phyloP scores from a whole-genome alignment of 2,888 invertebrate species.

The Pyrrhosoma nymphula region DNA sequence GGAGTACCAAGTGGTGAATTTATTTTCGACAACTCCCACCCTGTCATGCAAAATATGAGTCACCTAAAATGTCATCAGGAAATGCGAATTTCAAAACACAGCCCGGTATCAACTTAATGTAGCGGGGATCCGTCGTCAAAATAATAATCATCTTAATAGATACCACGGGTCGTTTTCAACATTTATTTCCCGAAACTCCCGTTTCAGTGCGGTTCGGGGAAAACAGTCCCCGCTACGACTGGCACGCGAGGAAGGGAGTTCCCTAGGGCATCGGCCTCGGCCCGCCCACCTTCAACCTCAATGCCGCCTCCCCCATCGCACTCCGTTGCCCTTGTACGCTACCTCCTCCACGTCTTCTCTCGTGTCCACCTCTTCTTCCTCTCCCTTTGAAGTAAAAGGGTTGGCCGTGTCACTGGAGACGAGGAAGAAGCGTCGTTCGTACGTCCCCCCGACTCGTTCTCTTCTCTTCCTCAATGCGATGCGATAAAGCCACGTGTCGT shows the following conservation, averaged over 20 bases:
- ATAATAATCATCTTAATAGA: background rate
- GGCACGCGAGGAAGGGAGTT: background rate
- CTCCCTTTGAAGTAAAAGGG: background rate
- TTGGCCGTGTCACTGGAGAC: background rate
- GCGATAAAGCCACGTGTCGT: background rate
- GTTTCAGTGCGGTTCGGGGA: background rate
- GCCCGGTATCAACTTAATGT: background rate
- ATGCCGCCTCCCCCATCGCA: background rate
- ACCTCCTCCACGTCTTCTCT: background rate
- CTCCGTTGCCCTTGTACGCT: background rate
- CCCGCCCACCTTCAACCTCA: background rate
- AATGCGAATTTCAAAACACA: background rate
- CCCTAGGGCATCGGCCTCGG: slow-evolving; percentile 25
- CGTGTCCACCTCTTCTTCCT: background rate
- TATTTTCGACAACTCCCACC: too few species aligned
- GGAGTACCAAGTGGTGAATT: too few species aligned
- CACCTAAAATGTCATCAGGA: background rate
- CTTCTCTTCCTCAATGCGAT: background rate
- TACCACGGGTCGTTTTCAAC: background rate
- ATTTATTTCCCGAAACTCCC: background rate
- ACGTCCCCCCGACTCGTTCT: background rate
- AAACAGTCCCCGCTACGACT: background rate
- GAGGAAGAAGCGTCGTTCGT: background rate
- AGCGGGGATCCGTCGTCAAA: background rate
- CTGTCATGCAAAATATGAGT: too few species aligned